These are phyloP conservation scores for Taurulus bubalis DNA, from an alignment of 2,113 vertebrate genomes.

Conservation along the genomic window DNA sequence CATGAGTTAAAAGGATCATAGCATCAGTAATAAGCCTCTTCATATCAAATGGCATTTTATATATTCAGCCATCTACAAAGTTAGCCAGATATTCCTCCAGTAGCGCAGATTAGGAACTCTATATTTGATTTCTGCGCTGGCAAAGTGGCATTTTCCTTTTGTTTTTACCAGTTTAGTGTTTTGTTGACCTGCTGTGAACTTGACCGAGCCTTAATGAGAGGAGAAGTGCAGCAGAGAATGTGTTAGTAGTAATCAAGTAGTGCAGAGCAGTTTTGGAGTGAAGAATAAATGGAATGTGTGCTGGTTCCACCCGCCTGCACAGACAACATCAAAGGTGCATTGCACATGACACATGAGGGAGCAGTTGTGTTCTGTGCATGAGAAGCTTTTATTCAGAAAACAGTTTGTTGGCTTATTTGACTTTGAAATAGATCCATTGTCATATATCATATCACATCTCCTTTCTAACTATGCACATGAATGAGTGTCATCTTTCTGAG, in stretches of 20 bases:
- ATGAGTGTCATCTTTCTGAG: conserved; percentile 5
- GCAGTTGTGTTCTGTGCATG: background rate
- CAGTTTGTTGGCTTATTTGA: background rate
- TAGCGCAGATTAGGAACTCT: conserved; percentile 4
- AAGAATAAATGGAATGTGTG: background rate
- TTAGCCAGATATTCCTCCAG: conserved; percentile 22
- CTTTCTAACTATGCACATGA: background rate
- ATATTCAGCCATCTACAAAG: conserved; percentile 5
- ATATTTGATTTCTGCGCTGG: background rate
- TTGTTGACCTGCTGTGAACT: conserved; percentile 32
- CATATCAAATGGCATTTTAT: conserved; percentile 34
- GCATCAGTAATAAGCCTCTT: conserved; percentile 16
- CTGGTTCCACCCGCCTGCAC: background rate
- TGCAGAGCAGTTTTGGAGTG: background rate
- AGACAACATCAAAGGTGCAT: background rate
- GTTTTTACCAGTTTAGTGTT: conserved; percentile 16
- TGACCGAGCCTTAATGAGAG: conserved; percentile 8
- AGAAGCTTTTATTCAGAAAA: background rate
- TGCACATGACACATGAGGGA: background rate
- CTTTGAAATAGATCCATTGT: background rate
- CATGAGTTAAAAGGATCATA: conserved; percentile 21
- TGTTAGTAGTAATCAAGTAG: background rate
- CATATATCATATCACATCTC: background rate
- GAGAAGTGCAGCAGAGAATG: conserved; percentile 12
- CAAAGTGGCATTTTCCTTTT: conserved; percentile 18